These are phyloP conservation scores for Hirtodrosophila trivittata DNA, from an alignment of 2,888 invertebrate species.

Conservation along the genomic window DNA sequence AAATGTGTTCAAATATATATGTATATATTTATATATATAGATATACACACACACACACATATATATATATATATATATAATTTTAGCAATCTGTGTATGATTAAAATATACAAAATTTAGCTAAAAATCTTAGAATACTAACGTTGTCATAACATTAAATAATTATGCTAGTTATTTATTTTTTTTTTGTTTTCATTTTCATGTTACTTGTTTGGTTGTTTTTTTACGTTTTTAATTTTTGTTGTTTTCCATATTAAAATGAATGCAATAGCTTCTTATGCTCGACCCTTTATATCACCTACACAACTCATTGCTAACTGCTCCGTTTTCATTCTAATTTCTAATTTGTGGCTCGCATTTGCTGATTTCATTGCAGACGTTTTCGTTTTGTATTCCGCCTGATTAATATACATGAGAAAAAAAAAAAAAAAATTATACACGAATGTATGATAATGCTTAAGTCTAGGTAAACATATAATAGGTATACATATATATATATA, in stretches of 20 bases:
- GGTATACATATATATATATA: constrained; percentile 20
- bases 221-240: constrained; percentile 15
- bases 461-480: constrained; percentile 19
- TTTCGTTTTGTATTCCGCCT: constrained; percentile 29
- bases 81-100: constrained; percentile 63
- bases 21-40: constrained; percentile 3
- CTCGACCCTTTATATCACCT: constrained; percentile 39
- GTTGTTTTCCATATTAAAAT: constrained; percentile 30
- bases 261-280: constrained; percentile 25
- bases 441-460: constrained; percentile 8
- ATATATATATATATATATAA: constrained; percentile 10
- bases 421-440: constrained; percentile 31
- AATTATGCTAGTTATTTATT: constrained; percentile 63
- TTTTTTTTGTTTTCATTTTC: constrained; percentile 19
- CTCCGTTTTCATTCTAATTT: constrained; percentile 26
- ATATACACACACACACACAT: constrained; percentile 7
- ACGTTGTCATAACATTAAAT: constrained; percentile 70
- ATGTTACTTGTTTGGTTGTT: neutral
- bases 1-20: constrained; percentile 1
- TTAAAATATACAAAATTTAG: constrained; percentile 80
- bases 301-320: constrained; percentile 33
- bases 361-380: constrained; percentile 67
- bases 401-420: constrained; percentile 32
- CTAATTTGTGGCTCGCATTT: constrained; percentile 74
- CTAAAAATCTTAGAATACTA: constrained; percentile 75